phyloP scores from a whole-genome alignment of 2,888 invertebrate species.

The Drosophila anomalipes region DNA sequence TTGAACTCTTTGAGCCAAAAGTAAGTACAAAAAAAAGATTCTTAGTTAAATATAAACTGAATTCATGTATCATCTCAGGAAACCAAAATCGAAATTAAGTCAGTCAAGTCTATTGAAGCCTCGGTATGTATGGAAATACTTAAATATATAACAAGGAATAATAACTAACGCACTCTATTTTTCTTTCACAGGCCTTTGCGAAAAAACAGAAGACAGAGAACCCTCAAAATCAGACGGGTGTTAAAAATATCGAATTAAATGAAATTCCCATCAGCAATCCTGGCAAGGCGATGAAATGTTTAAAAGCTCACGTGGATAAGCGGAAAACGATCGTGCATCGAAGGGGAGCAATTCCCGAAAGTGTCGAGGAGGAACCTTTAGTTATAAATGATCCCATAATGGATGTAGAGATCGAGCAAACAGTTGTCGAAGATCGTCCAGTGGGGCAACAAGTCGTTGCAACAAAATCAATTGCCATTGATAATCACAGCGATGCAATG shows the following conservation, averaged over 20 bases:
- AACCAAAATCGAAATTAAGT: not conserved
- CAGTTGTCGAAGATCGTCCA: conserved; percentile 1
- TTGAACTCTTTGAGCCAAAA: conserved; percentile 40
- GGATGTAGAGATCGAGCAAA: conserved; percentile 4
- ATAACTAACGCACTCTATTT: not conserved
- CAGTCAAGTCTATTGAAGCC: not conserved
- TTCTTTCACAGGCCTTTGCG: not conserved
- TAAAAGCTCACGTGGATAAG: conserved; percentile 10
- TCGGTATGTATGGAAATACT: conserved; percentile 3
- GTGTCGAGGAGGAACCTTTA: not conserved
- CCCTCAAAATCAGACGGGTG: not conserved
- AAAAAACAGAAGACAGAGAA: conserved; percentile 9
- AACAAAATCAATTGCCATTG: conserved; percentile 7
- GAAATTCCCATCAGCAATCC: conserved; percentile 6
- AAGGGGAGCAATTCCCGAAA: not conserved
- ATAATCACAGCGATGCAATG: conserved; percentile 36
- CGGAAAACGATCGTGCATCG: conserved; percentile 3
- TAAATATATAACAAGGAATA: too few relatives aligned
- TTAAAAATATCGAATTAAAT: not conserved
- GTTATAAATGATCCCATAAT: not conserved
- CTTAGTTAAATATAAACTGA: not conserved
- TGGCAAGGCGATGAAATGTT: conserved; percentile 9
- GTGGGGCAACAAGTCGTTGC: not conserved
- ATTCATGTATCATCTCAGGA: conserved; percentile 3
- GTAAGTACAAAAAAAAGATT: conserved; percentile 6